These are phyloP conservation scores for Chloropsis hardwickii DNA, from an alignment of 2,113 vertebrate species.

Conservation along the genomic window DNA sequence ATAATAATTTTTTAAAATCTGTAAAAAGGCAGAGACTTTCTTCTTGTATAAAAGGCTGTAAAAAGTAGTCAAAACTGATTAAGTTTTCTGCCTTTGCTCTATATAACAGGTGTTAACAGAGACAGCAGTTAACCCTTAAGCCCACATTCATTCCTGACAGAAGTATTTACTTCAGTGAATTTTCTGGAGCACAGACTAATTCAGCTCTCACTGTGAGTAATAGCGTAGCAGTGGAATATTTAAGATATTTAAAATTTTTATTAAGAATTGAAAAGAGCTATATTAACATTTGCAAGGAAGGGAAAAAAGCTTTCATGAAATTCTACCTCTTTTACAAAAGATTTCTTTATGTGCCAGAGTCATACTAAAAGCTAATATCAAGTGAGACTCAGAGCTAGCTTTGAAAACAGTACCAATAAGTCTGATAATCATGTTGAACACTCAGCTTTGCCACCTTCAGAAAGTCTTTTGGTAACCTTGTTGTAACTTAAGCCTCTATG, in stretches of 20 bases:
- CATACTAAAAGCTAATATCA: not conserved
- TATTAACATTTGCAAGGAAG: not conserved
- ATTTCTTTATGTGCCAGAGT: not conserved
- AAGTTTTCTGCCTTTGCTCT: not conserved
- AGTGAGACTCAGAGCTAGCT: not conserved
- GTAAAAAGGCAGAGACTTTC: not conserved
- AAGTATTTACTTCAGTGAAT: not conserved
- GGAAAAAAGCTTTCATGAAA: not conserved
- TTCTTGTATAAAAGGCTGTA: not conserved
- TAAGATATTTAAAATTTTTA: conserved; percentile 18
- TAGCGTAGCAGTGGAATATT: conserved; percentile 1
- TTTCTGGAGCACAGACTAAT: conserved; percentile 15
- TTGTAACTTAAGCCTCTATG: not conserved
- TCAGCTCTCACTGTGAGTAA: not conserved
- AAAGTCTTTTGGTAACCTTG: not conserved
- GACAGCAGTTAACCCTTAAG: conserved; percentile 21
- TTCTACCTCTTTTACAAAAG: not conserved
- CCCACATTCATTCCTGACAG: not conserved
- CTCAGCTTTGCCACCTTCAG: not conserved
- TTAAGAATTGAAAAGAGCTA: not conserved
- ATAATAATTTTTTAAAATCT: not conserved
- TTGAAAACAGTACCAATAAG: not conserved
- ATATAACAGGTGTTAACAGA: not conserved
- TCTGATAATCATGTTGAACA: not conserved
- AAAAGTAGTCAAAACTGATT: not conserved